Percentiles rank a stretch among this genome's conserved stretches.
Evolutionary conservation across 1,140 invertebrate genomes (phyloP).

Genomic region (Cydia amplana): DNA sequence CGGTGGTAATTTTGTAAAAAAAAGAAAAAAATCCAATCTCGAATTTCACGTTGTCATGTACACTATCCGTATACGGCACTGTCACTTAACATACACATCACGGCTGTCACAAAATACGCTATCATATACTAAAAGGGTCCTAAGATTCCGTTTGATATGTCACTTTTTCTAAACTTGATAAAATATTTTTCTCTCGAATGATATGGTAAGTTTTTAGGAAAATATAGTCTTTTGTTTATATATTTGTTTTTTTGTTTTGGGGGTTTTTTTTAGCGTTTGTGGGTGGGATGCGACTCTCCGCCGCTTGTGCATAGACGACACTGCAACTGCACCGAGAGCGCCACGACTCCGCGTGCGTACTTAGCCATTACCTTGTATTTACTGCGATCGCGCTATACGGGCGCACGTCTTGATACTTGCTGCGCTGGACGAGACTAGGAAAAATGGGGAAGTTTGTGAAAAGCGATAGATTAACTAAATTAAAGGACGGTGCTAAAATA

Average conservation of each 20-base stretch:
- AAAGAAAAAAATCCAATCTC: conserved; percentile 64
- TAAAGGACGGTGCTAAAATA: neutral
- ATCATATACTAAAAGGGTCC: conserved; percentile 71
- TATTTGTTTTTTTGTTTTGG: conserved; percentile 64
- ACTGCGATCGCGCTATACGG: conserved; percentile 59
- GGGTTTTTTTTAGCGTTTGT: conserved; percentile 69
- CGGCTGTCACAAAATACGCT: conserved; percentile 58
- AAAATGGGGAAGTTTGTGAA: neutral
- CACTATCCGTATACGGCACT: conserved; percentile 63
- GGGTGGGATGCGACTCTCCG: conserved; percentile 70
- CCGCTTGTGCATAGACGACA: conserved; percentile 76
- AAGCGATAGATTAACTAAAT: neutral
- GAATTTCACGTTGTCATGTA: conserved; percentile 63
- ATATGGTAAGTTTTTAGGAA: conserved; percentile 71
- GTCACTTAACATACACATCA: conserved; percentile 66
- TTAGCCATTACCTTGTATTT: conserved; percentile 80
- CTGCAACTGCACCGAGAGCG: conserved; percentile 70
- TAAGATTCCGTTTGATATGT: conserved; percentile 77
- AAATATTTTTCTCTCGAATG: conserved; percentile 68
- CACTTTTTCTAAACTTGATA: conserved; percentile 51
- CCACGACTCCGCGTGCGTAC: conserved; percentile 77
- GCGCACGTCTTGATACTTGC: conserved; percentile 64
- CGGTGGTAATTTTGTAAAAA: conserved; percentile 75
- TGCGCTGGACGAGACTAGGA: neutral
- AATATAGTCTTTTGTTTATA: conserved; percentile 68